phyloP scores from a whole-genome alignment of 2,888 invertebrate species.

The Therioaphis trifolii region DNA sequence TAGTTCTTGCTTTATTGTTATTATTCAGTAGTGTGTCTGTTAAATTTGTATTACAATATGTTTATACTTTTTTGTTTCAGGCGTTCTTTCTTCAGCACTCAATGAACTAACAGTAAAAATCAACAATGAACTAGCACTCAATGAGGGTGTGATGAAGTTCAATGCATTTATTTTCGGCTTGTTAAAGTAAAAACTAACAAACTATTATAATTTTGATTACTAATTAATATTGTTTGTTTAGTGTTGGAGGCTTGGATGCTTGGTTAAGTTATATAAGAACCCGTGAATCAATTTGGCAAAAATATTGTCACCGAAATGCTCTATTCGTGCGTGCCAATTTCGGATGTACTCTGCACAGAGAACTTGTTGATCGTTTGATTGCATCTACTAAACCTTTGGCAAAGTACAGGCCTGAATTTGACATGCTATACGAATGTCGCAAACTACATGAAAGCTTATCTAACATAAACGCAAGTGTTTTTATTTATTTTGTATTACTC shows the following conservation, averaged over 20 bases:
- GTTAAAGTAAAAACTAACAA: conserved; percentile 76
- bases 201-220: neutral
- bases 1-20: no score
- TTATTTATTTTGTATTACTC: neutral
- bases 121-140: conserved; percentile 84
- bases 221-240: conserved; percentile 68
- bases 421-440: conserved; percentile 82
- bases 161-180: conserved; percentile 89
- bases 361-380: conserved; percentile 79
- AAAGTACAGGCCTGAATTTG: conserved; percentile 83
- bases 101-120: conserved; percentile 86
- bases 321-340: conserved; percentile 77
- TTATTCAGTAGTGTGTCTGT: neutral
- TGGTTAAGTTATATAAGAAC: conserved; percentile 90
- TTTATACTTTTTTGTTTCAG: conserved; percentile 66
- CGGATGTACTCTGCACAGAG: conserved; percentile 72
- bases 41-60: neutral
- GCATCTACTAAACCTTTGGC: conserved; percentile 83
- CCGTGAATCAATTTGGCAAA: conserved; percentile 82
- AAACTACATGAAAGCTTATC: conserved; percentile 82
- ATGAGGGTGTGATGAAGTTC: conserved; percentile 87
- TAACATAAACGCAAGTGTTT: conserved; percentile 67
- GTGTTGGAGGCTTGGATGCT: conserved; percentile 87
- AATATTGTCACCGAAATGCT: conserved; percentile 82
- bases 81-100: conserved; percentile 84